Conservation (phyloP, 2,797 vertebrate species). For the Pantherophis vulpinus region DNA sequence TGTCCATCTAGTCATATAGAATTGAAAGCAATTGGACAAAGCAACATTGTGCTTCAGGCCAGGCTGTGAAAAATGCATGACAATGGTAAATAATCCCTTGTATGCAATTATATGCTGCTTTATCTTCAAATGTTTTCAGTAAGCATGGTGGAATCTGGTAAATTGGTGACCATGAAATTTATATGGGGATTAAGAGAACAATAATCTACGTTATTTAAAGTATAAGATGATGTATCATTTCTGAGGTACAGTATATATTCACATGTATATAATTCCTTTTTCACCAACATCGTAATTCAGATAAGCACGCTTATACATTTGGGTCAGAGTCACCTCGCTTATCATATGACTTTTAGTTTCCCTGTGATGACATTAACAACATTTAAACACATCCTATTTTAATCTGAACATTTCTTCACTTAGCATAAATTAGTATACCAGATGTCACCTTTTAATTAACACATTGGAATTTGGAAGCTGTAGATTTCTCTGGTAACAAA, state of each 20-base stretch:
- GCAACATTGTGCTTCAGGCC: not conserved
- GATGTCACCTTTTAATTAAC: constrained; percentile 78
- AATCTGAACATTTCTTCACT: constrained; percentile 72
- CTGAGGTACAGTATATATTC: not conserved
- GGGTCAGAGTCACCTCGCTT: constrained; percentile 31
- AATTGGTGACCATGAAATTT: not conserved
- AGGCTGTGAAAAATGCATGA: not conserved
- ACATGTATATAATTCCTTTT: not conserved
- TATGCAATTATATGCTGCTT: not conserved
- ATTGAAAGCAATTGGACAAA: not conserved
- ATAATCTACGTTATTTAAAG: not conserved
- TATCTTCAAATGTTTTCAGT: not conserved
- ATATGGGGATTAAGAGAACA: not conserved
- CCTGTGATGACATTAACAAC: constrained; percentile 51
- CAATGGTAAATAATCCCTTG: not conserved
- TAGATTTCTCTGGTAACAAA: constrained; percentile 75
- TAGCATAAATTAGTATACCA: constrained; percentile 78
- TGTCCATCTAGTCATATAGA: not conserved
- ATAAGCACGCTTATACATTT: constrained; percentile 50
- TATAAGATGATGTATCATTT: not conserved
- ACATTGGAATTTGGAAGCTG: constrained; percentile 73
- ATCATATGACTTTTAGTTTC: constrained; percentile 61
- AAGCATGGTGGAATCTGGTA: not conserved
- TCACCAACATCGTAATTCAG: constrained; percentile 13
- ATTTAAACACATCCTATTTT: constrained; percentile 68